Conservation (phyloP, 2,113 vertebrate species). For the Myodes glareolus region DNA sequence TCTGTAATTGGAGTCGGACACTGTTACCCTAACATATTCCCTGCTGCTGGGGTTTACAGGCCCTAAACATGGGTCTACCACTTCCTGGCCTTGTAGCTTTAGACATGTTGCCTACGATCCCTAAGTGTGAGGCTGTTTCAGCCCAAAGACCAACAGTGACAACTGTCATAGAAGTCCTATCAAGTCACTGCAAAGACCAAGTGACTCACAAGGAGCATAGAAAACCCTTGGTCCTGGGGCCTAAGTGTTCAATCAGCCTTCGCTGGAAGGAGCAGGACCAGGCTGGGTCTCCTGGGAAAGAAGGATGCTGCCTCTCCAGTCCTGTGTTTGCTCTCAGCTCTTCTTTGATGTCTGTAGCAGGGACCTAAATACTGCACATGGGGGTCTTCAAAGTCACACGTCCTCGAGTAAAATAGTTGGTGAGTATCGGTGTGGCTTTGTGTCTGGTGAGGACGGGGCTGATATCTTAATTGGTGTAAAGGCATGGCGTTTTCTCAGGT, state of each 20-base stretch:
- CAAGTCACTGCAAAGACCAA: neutral
- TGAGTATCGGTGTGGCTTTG: neutral
- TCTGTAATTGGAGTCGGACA: neutral
- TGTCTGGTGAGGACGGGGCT: neutral
- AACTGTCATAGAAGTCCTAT: neutral
- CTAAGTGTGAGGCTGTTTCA: neutral
- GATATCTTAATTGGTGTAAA: neutral
- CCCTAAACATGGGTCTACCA: neutral
- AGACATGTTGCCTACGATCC: neutral
- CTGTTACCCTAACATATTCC: fast-evolving
- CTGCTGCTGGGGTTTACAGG: neutral
- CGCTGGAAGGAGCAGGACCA: neutral
- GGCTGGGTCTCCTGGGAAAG: neutral
- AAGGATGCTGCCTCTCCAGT: neutral
- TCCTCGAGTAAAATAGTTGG: neutral
- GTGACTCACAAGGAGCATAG: neutral
- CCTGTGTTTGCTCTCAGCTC: neutral
- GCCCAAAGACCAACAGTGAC: neutral
- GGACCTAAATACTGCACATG: neutral
- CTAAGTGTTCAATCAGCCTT: neutral
- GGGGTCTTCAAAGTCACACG: neutral
- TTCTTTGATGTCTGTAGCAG: neutral
- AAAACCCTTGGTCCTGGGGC: neutral
- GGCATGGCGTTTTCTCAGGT: neutral
- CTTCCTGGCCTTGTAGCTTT: neutral